Percentiles rank a stretch among this genome's conserved stretches.
Conservation (phyloP, 2,113 vertebrate genomes). For the Saccopteryx leptura region DNA sequence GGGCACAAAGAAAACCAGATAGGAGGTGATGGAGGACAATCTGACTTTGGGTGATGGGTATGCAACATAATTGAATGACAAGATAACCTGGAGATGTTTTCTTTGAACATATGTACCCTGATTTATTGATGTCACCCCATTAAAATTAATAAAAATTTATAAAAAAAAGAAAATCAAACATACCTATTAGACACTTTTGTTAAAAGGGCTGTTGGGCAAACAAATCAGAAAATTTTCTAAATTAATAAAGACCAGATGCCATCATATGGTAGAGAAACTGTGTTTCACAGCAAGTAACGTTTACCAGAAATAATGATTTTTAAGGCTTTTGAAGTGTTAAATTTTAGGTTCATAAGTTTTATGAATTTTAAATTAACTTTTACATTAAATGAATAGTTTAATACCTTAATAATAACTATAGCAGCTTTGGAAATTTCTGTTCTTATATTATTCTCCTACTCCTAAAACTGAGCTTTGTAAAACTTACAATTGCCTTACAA, state of each 20-base stretch:
- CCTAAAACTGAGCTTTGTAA: slow-evolving; percentile 22
- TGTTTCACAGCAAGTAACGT: neutral
- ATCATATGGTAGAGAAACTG: neutral
- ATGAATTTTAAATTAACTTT: neutral
- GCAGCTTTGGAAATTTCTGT: neutral
- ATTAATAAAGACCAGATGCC: neutral
- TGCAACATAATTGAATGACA: no score
- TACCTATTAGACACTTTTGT: neutral
- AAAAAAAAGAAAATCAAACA: slow-evolving; percentile 1
- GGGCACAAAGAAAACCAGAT: no score
- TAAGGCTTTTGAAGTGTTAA: neutral
- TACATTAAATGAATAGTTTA: neutral
- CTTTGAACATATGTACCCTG: no score
- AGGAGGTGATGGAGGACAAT: no score
- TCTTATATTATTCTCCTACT: slow-evolving; percentile 7
- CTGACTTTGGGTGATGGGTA: no score
- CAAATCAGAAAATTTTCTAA: neutral
- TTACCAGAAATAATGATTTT: slow-evolving; percentile 22
- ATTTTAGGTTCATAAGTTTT: neutral
- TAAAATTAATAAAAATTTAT: neutral
- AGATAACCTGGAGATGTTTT: no score
- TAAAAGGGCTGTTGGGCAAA: neutral
- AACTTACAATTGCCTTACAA: neutral
- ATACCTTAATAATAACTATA: neutral
- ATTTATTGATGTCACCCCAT: no score